Base-by-base conservation (phyloP, 2,113 vertebrate genomes). In the Scortum barcoo region DNA sequence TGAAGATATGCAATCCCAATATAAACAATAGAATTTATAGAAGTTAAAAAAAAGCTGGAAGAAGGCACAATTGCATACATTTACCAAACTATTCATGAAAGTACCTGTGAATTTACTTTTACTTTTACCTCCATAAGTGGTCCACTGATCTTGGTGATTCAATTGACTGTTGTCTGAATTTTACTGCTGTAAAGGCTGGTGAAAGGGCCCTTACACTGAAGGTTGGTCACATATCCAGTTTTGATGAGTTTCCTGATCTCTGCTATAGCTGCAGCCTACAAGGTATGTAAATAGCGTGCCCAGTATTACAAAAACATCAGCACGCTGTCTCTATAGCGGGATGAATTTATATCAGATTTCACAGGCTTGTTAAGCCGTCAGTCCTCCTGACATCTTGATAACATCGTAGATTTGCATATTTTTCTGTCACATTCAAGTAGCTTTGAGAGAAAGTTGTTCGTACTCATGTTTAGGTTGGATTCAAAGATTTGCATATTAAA, bases 401-500 rank as follows among this genome's bases (percentile, higher is more conserved):
- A 36, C 36, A 57, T 62, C 54, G 7, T 36, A 75, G 36, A 80
- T 76, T 81, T 60, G 33, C 66, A 83, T 56, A 69, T 78, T 68
- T 82, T 38, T 33, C n/a, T 36, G 14, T 40, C 46, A 73, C 40
- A 78, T 50, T 14, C 30, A 7, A 8, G 60, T 20, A 24, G 58
- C 79, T 75, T 51, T 77, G 5, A 61, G 74, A 56, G 3, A 10
- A 36, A 62, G 60, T 51, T 73, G 50, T 63, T 65, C 67, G 28
- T 60, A 40, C 19, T 76, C 10, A 36, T 61, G 28, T 66, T 72
- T 60, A 62, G 68, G 65, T 40, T n/a, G 54, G 67, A 76, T 78
- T 76, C 51, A 61, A 66, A 76, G 78, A 80, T 84, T 84, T 79
- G 30, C 71, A 81, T 76, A 69, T 63, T 28, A 76, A 82, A 83